Evolutionary conservation across 2,888 invertebrate species (phyloP), one percentile per base, ranked within the genome.

Genomic region (Hedya salicella): DNA sequence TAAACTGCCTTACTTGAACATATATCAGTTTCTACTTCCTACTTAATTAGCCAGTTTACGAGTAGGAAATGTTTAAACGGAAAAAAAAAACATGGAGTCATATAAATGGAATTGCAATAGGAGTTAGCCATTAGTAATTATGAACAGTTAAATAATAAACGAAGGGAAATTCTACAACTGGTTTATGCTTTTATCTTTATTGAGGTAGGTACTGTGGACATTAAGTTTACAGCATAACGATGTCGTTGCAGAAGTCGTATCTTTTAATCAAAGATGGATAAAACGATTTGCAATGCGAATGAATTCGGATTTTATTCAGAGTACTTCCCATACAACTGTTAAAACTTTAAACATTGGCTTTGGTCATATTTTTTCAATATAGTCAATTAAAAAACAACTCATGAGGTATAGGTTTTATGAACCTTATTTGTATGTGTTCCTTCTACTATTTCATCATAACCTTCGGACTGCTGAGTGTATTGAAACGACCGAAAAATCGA

Each of bases 111-210:
- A 42, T 50, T 40, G 50, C 30, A 49, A 49, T 49, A n/a, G 17
- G 44, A 44, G 16, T 49, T 49, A 14, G 40, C 25, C 40, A 25
- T 44, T 36, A 48, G 48, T 61, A 39, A 61, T 61, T 61, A 49
- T 30, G 50, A 50, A 50, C 25, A 30, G 17, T 50, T 61, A 61
- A 61, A 61, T 32, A 25, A 16, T 40, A 61, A 61, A 61, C 40
- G 40, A 50, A 61, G 60, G 44, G 60, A 40, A 61, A 50, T 61
- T 49, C 17, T 8, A 61, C 19, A 25, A 40, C 60, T 40, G 50
- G 60, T 42, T 50, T 44, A 42, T 57, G 17, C 44, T 44, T 14
- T 57, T 61, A 50, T 60, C 60, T 61, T 42, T 42, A 61, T 61
- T 50, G 25, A 49, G n/a, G n/a, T n/a, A n/a, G 60, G 60, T n/a